A percentile compares a stretch with the other conserved stretches of the same genome.
phyloP scores from a whole-genome alignment of 2,888 invertebrate species.

The Stratiomys singularior region DNA sequence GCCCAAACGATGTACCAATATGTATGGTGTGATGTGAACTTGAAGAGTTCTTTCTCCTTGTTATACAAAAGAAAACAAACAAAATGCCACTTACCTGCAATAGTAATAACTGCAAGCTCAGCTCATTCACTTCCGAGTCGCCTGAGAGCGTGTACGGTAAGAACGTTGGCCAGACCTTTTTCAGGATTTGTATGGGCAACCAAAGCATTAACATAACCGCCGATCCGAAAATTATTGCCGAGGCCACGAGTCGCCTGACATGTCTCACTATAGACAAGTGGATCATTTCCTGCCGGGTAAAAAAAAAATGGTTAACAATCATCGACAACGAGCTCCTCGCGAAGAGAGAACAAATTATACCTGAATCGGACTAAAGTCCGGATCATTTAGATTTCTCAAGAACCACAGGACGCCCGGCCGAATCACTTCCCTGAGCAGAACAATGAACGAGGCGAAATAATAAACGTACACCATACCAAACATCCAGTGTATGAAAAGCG shows the following conservation, averaged over 20 bases:
- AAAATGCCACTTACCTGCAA: conserved; percentile 74
- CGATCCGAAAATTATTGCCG: conserved; percentile 95
- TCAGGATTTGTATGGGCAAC: conserved; percentile 90
- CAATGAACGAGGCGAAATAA: conserved; percentile 97
- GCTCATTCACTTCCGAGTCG: conserved; percentile 90
- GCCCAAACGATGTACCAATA: too few species aligned
- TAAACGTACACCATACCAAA: conserved; percentile 99
- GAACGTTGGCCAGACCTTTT: conserved; percentile 83
- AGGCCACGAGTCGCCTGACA: conserved; percentile 88
- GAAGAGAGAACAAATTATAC: conserved; percentile 63
- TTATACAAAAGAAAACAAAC: too few species aligned
- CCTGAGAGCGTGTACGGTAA: conserved; percentile 93
- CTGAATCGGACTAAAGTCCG: conserved; percentile 99
- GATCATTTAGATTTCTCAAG: conserved; percentile 96
- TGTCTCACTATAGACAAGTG: conserved; percentile 94
- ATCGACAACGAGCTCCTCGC: neutral
- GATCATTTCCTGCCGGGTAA: conserved; percentile 97
- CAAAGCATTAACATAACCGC: conserved; percentile 96
- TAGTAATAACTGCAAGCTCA: conserved; percentile 90
- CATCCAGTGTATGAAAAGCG: conserved; percentile 98
- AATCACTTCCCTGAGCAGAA: conserved; percentile 90
- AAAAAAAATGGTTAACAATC: too few species aligned
- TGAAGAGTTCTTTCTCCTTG: too few species aligned
- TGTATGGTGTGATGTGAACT: too few species aligned
- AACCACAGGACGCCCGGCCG: conserved; percentile 99